Base-by-base conservation (phyloP, 2,113 vertebrate species). In the Tyrannus savana region DNA sequence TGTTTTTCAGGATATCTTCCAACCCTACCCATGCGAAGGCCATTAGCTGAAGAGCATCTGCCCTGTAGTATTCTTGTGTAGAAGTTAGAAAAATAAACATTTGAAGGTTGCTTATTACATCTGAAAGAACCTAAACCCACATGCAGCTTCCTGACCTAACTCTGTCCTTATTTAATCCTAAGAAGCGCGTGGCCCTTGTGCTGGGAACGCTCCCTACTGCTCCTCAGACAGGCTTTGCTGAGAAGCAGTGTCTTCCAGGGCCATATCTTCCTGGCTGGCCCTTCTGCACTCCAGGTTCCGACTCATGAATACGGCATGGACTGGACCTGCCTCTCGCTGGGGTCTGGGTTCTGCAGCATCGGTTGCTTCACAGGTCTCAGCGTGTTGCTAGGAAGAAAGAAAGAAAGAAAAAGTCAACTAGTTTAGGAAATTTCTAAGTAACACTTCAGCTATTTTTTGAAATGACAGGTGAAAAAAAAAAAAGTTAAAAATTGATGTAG, bases 321-420 rank as follows among this genome's bases (percentile, higher is more conserved):
- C 68, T 0, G 52, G 35, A 41, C 87, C 96, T 1, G 28, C 66
- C 24, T 95, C 89, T 33, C 85, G 98, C 53, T 7, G 66, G 0
- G 6, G 66, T 63, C 85, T 84, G 7, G 96, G 91, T 72, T 95
- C 95, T 8, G 90, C 78, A 13, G 96, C 94, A 21, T 98, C 98
- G 0, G 98, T 96, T 31, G 97, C 98, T 92, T 99, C 98, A 1
- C 98, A 98, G 28, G 98, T 96, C 87, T 99, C 98, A 1, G 98
- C 97, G 9, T 96, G 97, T 95, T 98, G 98, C 98, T 99, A 94
- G 47, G 64, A 87, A 84, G 88, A 71, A 88, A 79, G 89, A 71
- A 88, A 79, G 89, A 83, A 84, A 76, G 69, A 64, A 64, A 56
- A n/a, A 87, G 27, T 69, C 39, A 60, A 18, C 84, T 35, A 73